A percentile compares a stretch with the other conserved stretches of the same genome.
Evolutionary conservation across 2,797 vertebrate genomes (phyloP).

Genomic region (Buphagus erythrorhynchus): DNA sequence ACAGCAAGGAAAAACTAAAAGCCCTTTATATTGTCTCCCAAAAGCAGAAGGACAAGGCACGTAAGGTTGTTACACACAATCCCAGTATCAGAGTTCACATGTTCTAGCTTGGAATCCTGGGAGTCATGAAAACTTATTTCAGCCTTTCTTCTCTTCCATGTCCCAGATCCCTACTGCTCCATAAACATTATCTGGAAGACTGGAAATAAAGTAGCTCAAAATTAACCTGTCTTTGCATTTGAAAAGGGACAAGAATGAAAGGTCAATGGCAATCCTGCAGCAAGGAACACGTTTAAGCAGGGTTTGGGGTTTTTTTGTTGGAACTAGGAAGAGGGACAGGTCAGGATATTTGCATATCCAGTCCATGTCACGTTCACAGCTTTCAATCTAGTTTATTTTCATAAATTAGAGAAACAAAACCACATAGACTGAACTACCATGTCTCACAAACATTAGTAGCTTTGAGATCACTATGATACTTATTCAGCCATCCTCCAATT

Average conservation of each 20-base stretch:
- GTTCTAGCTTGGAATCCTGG: background rate
- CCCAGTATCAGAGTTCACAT: background rate
- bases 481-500: background rate
- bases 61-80: rapidly evolving
- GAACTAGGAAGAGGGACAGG: background rate
- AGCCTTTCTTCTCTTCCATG: background rate
- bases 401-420: background rate
- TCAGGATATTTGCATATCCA: background rate
- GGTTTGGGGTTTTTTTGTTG: rapidly evolving
- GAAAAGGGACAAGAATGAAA: background rate
- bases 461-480: background rate
- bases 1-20: background rate
- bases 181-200: background rate
- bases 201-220: background rate
- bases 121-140: background rate
- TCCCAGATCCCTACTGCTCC: background rate
- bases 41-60: background rate
- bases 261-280: background rate
- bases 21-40: background rate
- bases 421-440: background rate
- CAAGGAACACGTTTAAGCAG: background rate
- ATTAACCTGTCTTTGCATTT: background rate
- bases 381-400: background rate
- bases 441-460: background rate
- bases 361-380: background rate